phyloP scores from a whole-genome alignment of 2,888 invertebrate genomes.

The Volucella zonaria region DNA sequence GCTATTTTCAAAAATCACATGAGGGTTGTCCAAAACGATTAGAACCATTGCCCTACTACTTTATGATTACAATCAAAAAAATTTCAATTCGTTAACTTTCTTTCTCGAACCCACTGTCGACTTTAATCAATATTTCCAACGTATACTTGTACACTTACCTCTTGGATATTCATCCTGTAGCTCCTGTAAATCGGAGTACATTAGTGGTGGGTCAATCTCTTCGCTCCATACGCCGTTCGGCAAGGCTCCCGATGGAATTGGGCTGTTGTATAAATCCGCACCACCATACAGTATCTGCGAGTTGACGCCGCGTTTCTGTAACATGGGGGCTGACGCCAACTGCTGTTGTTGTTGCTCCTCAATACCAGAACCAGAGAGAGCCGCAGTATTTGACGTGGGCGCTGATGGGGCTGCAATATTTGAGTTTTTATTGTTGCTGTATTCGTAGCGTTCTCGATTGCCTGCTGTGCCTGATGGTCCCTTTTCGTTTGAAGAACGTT shows the following conservation, averaged over 20 bases:
- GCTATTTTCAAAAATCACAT: no score
- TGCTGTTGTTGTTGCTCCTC: constrained; percentile 76
- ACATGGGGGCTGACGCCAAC: constrained; percentile 76
- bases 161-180: constrained; percentile 80
- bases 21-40: no score
- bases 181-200: constrained; percentile 80
- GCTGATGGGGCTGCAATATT: constrained; percentile 56
- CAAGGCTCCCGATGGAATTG: constrained; percentile 57
- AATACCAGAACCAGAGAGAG: constrained; percentile 45
- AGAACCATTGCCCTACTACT: no score
- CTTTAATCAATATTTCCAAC: constrained; percentile 27
- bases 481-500: constrained; percentile 77
- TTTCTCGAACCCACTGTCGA: background rate
- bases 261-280: constrained; percentile 65
- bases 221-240: constrained; percentile 79
- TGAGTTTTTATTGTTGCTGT: constrained; percentile 61
- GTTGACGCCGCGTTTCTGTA: constrained; percentile 81
- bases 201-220: constrained; percentile 79
- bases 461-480: constrained; percentile 53
- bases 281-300: constrained; percentile 75
- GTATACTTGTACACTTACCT: constrained; percentile 75
- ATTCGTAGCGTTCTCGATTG: constrained; percentile 68
- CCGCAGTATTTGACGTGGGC: constrained; percentile 53
- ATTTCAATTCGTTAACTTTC: background rate
- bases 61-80: background rate